Percentiles rank a stretch among this genome's conserved stretches.
phyloP scores from a whole-genome alignment of 2,797 vertebrate genomes.

The Lemur catta region DNA sequence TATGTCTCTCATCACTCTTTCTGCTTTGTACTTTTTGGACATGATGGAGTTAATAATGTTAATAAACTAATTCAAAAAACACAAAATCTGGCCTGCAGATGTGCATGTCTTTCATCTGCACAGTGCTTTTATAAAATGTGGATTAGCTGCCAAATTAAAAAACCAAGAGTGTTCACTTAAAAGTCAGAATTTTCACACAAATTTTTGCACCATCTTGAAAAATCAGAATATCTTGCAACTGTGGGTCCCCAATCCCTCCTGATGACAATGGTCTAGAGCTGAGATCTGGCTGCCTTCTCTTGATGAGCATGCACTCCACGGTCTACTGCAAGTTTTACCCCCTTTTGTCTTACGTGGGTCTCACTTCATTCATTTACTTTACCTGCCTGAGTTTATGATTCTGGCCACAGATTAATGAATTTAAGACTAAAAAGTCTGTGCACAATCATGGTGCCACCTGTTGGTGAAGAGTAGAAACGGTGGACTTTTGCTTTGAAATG shows the following conservation, averaged over 20 bases:
- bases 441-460: background rate
- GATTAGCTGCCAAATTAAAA: background rate
- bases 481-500: background rate
- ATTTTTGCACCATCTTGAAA: background rate
- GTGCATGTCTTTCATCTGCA: slow-evolving; percentile 20
- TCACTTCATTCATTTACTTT: background rate
- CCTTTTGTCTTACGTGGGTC: background rate
- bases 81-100: slow-evolving; percentile 60
- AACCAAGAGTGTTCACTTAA: background rate
- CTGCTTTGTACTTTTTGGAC: background rate
- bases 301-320: accelerated
- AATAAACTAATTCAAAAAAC: slow-evolving; percentile 44
- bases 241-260: background rate
- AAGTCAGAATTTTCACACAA: background rate
- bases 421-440: background rate
- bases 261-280: background rate
- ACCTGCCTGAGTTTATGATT: background rate
- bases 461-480: background rate
- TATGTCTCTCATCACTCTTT: background rate
- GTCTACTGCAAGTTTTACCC: background rate
- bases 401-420: background rate
- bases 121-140: slow-evolving; percentile 6
- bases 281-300: background rate
- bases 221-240: background rate
- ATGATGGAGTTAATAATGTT: background rate